Conservation (phyloP, 2,888 invertebrate genomes). For the Agrotis segetum region DNA sequence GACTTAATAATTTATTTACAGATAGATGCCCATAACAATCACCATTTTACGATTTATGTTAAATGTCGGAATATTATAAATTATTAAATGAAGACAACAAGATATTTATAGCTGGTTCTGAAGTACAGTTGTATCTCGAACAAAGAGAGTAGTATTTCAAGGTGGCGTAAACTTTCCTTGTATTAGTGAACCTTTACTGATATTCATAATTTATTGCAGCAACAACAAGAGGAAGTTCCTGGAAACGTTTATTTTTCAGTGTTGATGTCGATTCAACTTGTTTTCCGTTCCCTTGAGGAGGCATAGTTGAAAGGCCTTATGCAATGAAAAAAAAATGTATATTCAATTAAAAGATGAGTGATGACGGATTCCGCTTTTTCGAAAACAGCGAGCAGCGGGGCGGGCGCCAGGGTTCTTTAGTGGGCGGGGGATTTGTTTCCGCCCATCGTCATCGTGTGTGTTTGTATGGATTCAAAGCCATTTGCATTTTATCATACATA, state of each 20-base stretch:
- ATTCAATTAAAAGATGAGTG: too few relatives aligned
- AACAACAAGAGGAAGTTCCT: conserved; percentile 19
- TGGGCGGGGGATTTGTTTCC: too few relatives aligned
- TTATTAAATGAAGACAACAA: background rate
- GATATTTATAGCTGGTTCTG: conserved; percentile 26
- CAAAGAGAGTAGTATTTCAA: conserved; percentile 49
- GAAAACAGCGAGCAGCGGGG: too few relatives aligned
- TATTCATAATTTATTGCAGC: conserved; percentile 29
- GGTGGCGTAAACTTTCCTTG: conserved; percentile 45
- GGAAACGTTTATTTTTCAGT: conserved; percentile 21
- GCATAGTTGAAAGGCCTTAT: too few relatives aligned
- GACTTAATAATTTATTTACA: too few relatives aligned
- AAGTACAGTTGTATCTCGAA: conserved; percentile 31
- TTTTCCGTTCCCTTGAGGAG: too few relatives aligned
- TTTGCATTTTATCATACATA: too few relatives aligned
- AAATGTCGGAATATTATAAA: conserved; percentile 22
- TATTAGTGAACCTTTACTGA: conserved; percentile 33
- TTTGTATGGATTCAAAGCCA: too few relatives aligned
- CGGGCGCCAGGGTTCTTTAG: too few relatives aligned
- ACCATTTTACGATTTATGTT: conserved; percentile 15
- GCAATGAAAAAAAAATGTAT: too few relatives aligned
- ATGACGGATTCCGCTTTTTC: too few relatives aligned
- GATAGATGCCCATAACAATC: background rate
- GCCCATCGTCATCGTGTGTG: too few relatives aligned
- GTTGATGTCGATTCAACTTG: background rate